phyloP scores from a whole-genome alignment of 2,113 vertebrate species.

The Trogon melanurus region DNA sequence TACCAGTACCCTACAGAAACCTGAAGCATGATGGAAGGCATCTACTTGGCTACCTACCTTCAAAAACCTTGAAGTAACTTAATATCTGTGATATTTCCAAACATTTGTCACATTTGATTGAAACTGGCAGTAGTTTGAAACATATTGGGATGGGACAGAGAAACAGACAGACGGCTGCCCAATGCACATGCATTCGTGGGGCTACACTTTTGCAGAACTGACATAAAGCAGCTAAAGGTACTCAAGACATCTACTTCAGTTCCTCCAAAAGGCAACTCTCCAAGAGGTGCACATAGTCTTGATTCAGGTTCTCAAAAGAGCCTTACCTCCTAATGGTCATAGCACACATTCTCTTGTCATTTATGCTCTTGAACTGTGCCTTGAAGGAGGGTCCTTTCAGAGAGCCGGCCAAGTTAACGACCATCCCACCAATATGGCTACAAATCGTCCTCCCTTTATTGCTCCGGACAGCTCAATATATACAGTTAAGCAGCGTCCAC shows the following conservation, averaged over 20 bases:
- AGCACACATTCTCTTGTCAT: background rate
- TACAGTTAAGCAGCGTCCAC: too few relatives aligned
- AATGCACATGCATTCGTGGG: background rate
- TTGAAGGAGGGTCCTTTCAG: too few relatives aligned
- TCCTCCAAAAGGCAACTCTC: background rate
- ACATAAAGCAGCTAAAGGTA: background rate
- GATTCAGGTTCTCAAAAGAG: background rate
- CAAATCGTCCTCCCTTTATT: too few relatives aligned
- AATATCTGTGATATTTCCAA: background rate
- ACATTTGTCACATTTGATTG: background rate
- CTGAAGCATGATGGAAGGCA: background rate
- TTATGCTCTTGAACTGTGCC: background rate
- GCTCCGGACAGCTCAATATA: too few relatives aligned
- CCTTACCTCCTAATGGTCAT: background rate
- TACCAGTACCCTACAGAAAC: background rate
- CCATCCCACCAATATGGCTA: too few relatives aligned
- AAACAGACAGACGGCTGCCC: background rate
- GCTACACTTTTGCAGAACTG: background rate
- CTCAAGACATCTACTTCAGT: background rate
- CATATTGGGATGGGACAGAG: background rate
- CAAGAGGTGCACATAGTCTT: background rate
- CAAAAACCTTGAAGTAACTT: background rate
- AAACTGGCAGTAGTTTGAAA: background rate
- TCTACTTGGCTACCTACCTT: background rate
- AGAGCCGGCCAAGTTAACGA: too few relatives aligned